Evolutionary conservation across 2,888 invertebrate genomes (phyloP).

Genomic region (Stenodema calcarata): DNA sequence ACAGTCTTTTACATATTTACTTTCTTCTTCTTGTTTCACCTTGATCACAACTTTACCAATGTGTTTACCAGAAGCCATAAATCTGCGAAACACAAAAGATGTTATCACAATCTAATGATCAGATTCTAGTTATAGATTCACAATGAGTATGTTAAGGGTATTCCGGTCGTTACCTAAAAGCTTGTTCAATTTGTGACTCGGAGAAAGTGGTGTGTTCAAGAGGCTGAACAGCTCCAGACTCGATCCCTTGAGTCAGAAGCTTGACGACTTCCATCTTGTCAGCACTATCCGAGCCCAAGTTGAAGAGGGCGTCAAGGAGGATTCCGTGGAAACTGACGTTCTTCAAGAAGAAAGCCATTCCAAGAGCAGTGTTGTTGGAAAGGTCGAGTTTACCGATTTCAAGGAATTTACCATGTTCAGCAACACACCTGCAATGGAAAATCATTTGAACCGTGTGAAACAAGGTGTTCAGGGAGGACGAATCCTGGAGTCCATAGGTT

Average conservation of each 20-base stretch:
- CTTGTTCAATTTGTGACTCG: slow-evolving; percentile 87
- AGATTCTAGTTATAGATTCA: slow-evolving; percentile 56
- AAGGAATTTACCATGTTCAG: slow-evolving; percentile 91
- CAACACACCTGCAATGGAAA: slow-evolving; percentile 70
- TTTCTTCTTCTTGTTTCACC: slow-evolving; percentile 80
- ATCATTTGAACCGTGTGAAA: background rate
- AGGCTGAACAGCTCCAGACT: slow-evolving; percentile 86
- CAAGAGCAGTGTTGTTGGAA: slow-evolving; percentile 82
- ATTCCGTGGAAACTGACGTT: slow-evolving; percentile 98
- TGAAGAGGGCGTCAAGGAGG: slow-evolving; percentile 84
- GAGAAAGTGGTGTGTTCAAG: slow-evolving; percentile 83
- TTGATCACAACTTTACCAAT: slow-evolving; percentile 94
- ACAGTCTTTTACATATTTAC: slow-evolving; percentile 60
- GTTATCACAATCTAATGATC: background rate
- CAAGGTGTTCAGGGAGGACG: too few species aligned
- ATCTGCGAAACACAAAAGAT: slow-evolving; percentile 60
- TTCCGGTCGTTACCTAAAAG: slow-evolving; percentile 69
- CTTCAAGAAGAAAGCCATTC: slow-evolving; percentile 93
- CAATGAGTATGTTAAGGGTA: background rate
- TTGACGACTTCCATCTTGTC: slow-evolving; percentile 78
- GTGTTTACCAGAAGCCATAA: slow-evolving; percentile 97
- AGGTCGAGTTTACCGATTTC: slow-evolving; percentile 99
- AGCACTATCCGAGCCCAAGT: slow-evolving; percentile 64
- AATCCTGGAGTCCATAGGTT: too few species aligned
- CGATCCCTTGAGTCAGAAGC: slow-evolving; percentile 83